Evolutionary conservation across 1,140 invertebrate species (phyloP), one percentile per base, ranked within the genome.

Genomic region (Cheumatopsyche charites): DNA sequence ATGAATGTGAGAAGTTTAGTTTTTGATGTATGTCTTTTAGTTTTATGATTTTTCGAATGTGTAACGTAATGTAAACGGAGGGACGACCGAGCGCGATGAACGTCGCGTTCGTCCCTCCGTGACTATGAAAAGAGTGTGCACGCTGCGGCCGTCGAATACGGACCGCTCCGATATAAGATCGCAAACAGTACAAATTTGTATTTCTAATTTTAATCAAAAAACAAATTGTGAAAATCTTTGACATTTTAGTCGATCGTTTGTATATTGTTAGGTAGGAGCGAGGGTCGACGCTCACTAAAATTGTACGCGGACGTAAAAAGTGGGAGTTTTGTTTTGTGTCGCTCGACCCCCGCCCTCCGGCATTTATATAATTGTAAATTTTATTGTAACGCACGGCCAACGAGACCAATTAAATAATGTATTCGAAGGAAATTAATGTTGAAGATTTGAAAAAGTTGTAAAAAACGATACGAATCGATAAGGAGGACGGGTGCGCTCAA

Each of bases 151-250:
- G 25, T n/a, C 9, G 13, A 36, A 36, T 36, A 9, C 3, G 29
- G 29, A 9, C 29, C 29, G 29, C 29, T 3, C 9, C 29, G n/a
- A n/a, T 36, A 36, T 4, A 36, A 65, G 69, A 72, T 70, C 42
- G 69, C 62, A 68, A 75, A 75, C 74, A 75, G 74, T 75, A 75
- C 74, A 75, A 75, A 75, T 73, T 71, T 73, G 74, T 75, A 75
- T 75, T 73, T 73, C 70, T 75, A 62, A 72, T 75, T 72, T 72
- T 42, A 47, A 66, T 36, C 29, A 36, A 36, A 36, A 36, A 4
- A 9, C n/a, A 36, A 4, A 9, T 4, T 36, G 29, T 36, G 61
- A 36, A 74, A 72, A 72, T 72, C 61, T 75, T 67, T 70, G 72
- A 66, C 65, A 70, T 75, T 72, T 62, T 58, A 58, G 62, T 63